Conservation (phyloP, 2,797 vertebrate species). For the Epinephelus coioides region DNA sequence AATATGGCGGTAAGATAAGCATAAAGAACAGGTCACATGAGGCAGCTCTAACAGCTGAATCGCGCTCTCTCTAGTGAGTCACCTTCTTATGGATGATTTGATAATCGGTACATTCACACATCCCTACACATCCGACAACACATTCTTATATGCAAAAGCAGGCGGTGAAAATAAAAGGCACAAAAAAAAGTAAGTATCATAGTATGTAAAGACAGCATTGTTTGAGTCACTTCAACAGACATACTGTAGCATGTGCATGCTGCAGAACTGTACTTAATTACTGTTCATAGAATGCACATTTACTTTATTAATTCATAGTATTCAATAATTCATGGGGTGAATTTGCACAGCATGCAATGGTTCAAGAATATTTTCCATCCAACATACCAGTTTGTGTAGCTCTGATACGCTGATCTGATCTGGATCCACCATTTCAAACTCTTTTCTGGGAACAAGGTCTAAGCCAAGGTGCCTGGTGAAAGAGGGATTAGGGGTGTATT, state of each 20-base stretch:
- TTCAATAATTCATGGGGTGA: slow-evolving; percentile 34
- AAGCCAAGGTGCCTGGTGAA: slow-evolving; percentile 93
- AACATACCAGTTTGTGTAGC: slow-evolving; percentile 96
- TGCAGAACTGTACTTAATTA: slow-evolving; percentile 16
- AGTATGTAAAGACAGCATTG: slow-evolving; percentile 16
- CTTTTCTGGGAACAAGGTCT: slow-evolving; percentile 98
- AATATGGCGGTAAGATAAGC: slow-evolving; percentile 67
- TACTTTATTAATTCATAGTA: slow-evolving; percentile 26
- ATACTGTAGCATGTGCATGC: slow-evolving; percentile 19
- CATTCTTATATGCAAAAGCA: slow-evolving; percentile 48
- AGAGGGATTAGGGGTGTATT: neutral
- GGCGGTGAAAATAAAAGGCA: slow-evolving; percentile 1
- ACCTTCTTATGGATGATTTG: slow-evolving; percentile 77
- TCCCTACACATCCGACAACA: slow-evolving; percentile 66
- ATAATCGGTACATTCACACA: slow-evolving; percentile 75
- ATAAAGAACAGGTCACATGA: slow-evolving; percentile 68
- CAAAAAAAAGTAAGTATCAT: slow-evolving; percentile 9
- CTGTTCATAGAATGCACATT: slow-evolving; percentile 26
- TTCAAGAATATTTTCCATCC: slow-evolving; percentile 24
- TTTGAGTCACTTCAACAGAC: slow-evolving; percentile 43
- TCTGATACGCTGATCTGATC: slow-evolving; percentile 99
- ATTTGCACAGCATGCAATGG: slow-evolving; percentile 14
- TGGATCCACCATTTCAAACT: slow-evolving; percentile 98
- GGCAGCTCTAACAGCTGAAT: slow-evolving; percentile 58
- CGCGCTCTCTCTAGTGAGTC: slow-evolving; percentile 66